phyloP scores from a whole-genome alignment of 1,140 invertebrate genomes.

The Drosophila takahashii region DNA sequence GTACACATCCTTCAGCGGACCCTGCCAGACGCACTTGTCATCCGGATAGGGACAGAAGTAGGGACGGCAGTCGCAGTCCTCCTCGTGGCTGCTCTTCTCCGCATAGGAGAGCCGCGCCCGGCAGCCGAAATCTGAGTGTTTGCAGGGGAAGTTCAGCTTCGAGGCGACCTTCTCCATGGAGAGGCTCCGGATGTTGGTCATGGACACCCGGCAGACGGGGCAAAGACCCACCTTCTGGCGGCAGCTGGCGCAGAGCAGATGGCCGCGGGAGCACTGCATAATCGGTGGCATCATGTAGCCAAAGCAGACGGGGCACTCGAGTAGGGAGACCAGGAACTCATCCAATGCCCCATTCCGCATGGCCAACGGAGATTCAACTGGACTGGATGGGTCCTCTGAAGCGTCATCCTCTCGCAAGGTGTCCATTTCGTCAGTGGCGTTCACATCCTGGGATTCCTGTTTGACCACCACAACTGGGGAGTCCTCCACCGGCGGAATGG shows the following conservation, averaged over 20 bases:
- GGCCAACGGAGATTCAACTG: neutral
- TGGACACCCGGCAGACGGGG: constrained; percentile 97
- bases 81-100: constrained; percentile 98
- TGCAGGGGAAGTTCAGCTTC: constrained; percentile 99
- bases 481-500: neutral
- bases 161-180: constrained; percentile 99
- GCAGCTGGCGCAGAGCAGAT: constrained; percentile 96
- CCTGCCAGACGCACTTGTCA: constrained; percentile 99
- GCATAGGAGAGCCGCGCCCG: constrained; percentile 94
- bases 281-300: constrained; percentile 99
- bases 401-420: neutral
- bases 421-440: constrained; percentile 1
- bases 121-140: constrained; percentile 98
- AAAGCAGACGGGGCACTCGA: constrained; percentile 99
- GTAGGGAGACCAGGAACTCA: constrained; percentile 95
- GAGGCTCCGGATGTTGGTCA: constrained; percentile 98
- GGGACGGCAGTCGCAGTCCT: constrained; percentile 97
- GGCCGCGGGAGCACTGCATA: constrained; percentile 94
- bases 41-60: constrained; percentile 99
- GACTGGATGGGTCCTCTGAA: neutral
- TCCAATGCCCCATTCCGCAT: constrained; percentile 7
- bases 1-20: constrained; percentile 96
- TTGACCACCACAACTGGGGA: neutral
- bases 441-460: neutral
- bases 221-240: constrained; percentile 97